phyloP scores from a whole-genome alignment of 2,113 vertebrate species.

The Ceuthmochares aereus region DNA sequence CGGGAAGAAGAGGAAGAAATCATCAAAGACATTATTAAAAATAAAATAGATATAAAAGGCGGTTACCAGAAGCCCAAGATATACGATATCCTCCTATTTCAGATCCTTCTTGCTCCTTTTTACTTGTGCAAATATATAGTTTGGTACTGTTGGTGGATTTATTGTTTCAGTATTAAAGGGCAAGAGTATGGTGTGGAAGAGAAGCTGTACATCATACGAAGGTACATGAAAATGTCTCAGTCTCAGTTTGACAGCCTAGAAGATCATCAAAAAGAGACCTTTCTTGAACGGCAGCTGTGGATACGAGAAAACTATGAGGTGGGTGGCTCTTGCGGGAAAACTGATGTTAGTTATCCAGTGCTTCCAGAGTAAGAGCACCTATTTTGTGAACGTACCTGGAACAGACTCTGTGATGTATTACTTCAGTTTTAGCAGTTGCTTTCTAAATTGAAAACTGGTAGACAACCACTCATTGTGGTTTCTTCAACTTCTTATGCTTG shows the following conservation, averaged over 20 bases:
- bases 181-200: conserved; percentile 91
- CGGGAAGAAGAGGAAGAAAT: conserved; percentile 95
- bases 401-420: background rate
- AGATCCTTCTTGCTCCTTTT: conserved; percentile 89
- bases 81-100: conserved; percentile 91
- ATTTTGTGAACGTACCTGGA: background rate
- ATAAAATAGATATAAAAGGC: conserved; percentile 97
- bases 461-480: background rate
- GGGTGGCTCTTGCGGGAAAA: background rate
- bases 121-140: conserved; percentile 83
- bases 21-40: conserved; percentile 96
- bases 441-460: background rate
- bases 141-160: conserved; percentile 92
- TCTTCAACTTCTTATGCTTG: fast-evolving
- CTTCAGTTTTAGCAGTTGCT: background rate
- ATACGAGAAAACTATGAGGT: conserved; percentile 94
- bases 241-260: conserved; percentile 95
- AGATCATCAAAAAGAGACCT: conserved; percentile 82
- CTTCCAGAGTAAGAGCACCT: background rate
- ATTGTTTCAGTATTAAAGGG: conserved; percentile 89
- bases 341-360: background rate
- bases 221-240: conserved; percentile 93
- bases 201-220: conserved; percentile 93
- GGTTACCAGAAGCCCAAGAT: conserved; percentile 96
- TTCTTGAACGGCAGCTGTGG: conserved; percentile 90